phyloP scores from a whole-genome alignment of 2,888 invertebrate genomes.

The Drosophila subquinaria region DNA sequence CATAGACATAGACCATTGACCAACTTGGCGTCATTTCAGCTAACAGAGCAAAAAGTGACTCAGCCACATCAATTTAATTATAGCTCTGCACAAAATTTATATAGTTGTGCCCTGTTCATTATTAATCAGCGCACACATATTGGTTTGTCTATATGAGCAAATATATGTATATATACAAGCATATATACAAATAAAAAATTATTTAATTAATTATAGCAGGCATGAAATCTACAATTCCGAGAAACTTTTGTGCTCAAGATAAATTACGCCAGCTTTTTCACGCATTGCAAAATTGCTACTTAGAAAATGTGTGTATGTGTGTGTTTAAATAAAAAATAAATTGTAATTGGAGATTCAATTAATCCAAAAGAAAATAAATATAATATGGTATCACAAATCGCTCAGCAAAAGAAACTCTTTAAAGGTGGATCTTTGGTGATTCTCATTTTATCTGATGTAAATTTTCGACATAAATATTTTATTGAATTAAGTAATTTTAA shows the following conservation, averaged over 20 bases:
- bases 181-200: constrained; percentile 51
- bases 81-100: constrained; percentile 75
- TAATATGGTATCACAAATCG: neutral
- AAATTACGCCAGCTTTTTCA: constrained; percentile 50
- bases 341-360: constrained; percentile 18
- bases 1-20: constrained; percentile 69
- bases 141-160: constrained; percentile 14
- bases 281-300: constrained; percentile 30
- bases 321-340: constrained; percentile 19
- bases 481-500: neutral
- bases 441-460: neutral
- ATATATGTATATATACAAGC: constrained; percentile 11
- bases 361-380: constrained; percentile 3
- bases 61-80: constrained; percentile 78
- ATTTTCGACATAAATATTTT: neutral
- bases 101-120: constrained; percentile 72
- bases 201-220: constrained; percentile 76
- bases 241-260: constrained; percentile 50
- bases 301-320: constrained; percentile 22
- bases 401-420: neutral
- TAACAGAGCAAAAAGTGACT: constrained; percentile 53
- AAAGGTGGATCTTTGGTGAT: neutral
- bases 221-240: constrained; percentile 56
- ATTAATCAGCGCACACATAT: constrained; percentile 67
- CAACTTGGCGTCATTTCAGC: constrained; percentile 67